These are phyloP conservation scores for Rutilus rutilus DNA, from an alignment of 2,113 vertebrate genomes.

Conservation along the genomic window DNA sequence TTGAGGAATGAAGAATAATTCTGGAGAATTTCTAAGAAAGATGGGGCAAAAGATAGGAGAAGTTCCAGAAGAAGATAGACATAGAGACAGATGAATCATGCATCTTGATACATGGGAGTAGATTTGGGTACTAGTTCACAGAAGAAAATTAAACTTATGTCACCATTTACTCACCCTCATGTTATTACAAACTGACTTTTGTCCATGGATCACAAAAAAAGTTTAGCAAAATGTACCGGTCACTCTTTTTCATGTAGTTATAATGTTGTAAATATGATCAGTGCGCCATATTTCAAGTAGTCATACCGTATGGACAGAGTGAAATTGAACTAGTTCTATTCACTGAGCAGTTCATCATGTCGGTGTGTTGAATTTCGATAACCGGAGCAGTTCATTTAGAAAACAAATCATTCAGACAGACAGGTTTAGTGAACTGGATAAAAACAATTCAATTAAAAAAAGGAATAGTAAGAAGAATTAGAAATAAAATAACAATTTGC, in stretches of 20 bases:
- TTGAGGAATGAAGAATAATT: conserved; percentile 7
- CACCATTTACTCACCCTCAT: background rate
- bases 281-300: too few species aligned
- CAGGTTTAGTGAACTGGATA: background rate
- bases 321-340: background rate
- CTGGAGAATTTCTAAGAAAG: background rate
- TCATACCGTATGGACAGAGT: background rate
- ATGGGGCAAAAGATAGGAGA: background rate
- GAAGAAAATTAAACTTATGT: too few species aligned
- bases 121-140: background rate
- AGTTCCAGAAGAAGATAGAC: background rate
- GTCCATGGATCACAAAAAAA: background rate
- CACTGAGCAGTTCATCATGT: background rate
- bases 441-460: background rate
- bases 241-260: background rate
- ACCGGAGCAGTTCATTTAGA: too few species aligned
- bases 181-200: background rate
- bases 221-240: too few species aligned
- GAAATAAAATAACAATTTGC: background rate
- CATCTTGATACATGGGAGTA: background rate
- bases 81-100: background rate
- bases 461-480: background rate
- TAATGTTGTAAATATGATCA: background rate
- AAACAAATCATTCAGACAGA: too few species aligned
- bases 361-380: background rate